Percentiles rank a stretch among this genome's conserved stretches.
phyloP scores from a whole-genome alignment of 1,140 invertebrate genomes.

The Bombus picipes region DNA sequence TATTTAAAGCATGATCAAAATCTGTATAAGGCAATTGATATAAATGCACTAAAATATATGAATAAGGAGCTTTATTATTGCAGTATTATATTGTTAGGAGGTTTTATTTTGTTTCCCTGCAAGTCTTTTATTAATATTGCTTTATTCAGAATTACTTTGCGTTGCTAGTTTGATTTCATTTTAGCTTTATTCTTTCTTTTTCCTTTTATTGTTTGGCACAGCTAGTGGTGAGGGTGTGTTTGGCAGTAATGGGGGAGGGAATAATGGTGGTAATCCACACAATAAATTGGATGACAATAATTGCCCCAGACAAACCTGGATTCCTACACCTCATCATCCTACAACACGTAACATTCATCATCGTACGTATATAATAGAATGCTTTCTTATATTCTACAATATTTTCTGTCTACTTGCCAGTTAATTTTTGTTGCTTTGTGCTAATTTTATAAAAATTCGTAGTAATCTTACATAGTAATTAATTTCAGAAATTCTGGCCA shows the following conservation, averaged over 20 bases:
- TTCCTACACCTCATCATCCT: conserved; percentile 80
- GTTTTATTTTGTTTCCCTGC: conserved; percentile 31
- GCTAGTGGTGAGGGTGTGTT: conserved; percentile 81
- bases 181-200: conserved; percentile 75
- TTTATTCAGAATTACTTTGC: conserved; percentile 54
- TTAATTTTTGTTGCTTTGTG: conserved; percentile 65
- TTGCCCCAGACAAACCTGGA: conserved; percentile 82
- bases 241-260: conserved; percentile 75
- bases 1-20: conserved; percentile 36
- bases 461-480: conserved; percentile 25
- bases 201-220: conserved; percentile 77
- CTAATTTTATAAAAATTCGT: conserved; percentile 25
- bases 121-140: conserved; percentile 46
- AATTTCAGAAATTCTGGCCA: conserved; percentile 52
- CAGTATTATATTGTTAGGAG: conserved; percentile 8
- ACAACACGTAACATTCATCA: conserved; percentile 80
- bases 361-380: conserved; percentile 78
- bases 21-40: neutral
- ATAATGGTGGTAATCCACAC: conserved; percentile 77
- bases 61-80: conserved; percentile 26
- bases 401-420: conserved; percentile 51
- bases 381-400: conserved; percentile 51
- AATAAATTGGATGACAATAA: conserved; percentile 81
- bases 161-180: conserved; percentile 66
- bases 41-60: conserved; percentile 4